Evolutionary conservation across 2,113 vertebrate genomes (phyloP), one percentile per base, ranked within the genome.

Genomic region (Cryptotis parvus): DNA sequence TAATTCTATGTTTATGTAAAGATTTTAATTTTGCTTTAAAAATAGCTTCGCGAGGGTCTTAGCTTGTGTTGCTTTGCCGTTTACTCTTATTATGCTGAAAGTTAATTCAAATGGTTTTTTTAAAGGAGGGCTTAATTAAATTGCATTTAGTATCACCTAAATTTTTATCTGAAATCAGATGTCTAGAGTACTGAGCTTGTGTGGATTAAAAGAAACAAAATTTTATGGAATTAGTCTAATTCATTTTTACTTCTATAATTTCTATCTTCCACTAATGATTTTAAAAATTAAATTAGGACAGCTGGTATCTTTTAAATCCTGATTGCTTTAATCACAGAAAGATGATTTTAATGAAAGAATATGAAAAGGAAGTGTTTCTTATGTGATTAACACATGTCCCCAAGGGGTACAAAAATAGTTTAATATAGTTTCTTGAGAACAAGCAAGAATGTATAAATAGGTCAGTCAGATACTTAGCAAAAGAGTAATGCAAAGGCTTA

Each of bases 261-360:
- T 92, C 35, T 94, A 93, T 93, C 80, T 91, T 91, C 43, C 43
- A 87, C 33, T 22, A 92, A 70, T 93, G 76, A 87, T 92, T 45
- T 90, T 82, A 95, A 96, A 95, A 92, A 93, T 90, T 94, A 96
- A 96, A 95, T 82, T 90, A 89, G 94, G 86, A 77, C 87, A 91
- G 81, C 91, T 91, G 84, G 91, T 81, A 79, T 94, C 86, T 89
- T 94, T 93, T 84, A 93, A 93, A 86, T n/a, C 18, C 87, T 81
- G 70, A 93, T 94, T 91, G 66, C 83, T 96, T 97, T 97, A 96
- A 96, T 96, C 93, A 97, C 94, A 97, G 95, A 63, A 81, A 94
- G 91, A 93, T 93, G 72, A 94, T 94, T 93, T 97, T 96, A 97
- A 96, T 95, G 95, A 97, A 97, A 89, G 92, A 89, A 89, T 90